Evolutionary conservation across 1,140 invertebrate genomes (phyloP), one percentile per base, ranked within the genome.

Genomic region (Sycophaga agraensis): DNA sequence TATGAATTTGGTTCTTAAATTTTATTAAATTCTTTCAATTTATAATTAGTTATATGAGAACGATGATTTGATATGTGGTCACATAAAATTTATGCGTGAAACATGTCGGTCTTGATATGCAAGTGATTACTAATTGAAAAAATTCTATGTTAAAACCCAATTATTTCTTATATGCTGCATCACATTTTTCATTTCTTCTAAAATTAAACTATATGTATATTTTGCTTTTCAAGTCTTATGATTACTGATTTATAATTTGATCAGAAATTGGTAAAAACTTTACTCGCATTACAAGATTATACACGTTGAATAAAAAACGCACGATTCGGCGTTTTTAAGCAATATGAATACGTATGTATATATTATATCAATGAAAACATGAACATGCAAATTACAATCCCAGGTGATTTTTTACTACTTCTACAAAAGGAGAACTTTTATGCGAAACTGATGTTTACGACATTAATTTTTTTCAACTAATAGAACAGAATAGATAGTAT

Each of bases 191-290:
- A 31, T 31, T 31, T 11, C 5, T 31, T 31, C n/a, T n/a, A n/a
- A n/a, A n/a, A 31, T 31, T 26, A 45, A 45, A 45, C 12, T 45
- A 16, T 43, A 42, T 42, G 31, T 24, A 14, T 12, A 6, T 6
- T 31, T 31, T 31, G 8, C 42, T 21, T 56, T 50, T 42, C 4
- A 34, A 59, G 11, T 45, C 43, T 57, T 57, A 57, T 37, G 9
- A 35, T 19, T 59, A 50, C n/a, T 50, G 16, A 40, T 59, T 48
- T 17, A 39, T 55, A 54, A 35, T 71, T 49, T 55, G 43, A 69
- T 66, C 53, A 37, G 56, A 61, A 64, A 66, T 66, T 54, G 22
- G 64, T 70, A 68, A 68, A 69, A 71, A 71, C 67, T 64, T 68
- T 64, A 53, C 21, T 64, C 50, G 50, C 31, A 53, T 26, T 22